phyloP scores from a whole-genome alignment of 2,113 vertebrate genomes.

The Siphamia tubifer region DNA sequence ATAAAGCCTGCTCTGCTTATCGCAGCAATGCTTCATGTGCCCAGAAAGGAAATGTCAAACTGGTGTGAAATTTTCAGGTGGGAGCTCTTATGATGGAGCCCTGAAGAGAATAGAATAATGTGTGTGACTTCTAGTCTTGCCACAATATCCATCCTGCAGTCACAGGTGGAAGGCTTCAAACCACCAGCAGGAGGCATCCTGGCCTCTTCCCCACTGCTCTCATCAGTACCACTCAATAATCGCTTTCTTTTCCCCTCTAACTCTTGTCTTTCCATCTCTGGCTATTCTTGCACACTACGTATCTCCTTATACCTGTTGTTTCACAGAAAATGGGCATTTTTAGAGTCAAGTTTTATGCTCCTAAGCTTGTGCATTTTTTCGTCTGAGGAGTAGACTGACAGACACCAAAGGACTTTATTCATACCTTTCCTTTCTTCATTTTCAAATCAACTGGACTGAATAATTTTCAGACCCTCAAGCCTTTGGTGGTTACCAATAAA shows the following conservation, averaged over 20 bases:
- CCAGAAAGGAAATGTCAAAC: conserved; percentile 30
- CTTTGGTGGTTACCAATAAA: conserved; percentile 8
- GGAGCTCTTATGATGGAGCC: conserved; percentile 5
- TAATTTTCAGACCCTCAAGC: neutral
- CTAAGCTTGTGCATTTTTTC: conserved; percentile 35
- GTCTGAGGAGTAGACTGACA: conserved; percentile 6
- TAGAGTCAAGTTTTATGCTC: conserved; percentile 36
- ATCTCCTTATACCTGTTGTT: neutral
- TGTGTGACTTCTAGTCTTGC: conserved; percentile 13
- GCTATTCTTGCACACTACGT: neutral
- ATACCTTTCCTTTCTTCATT: conserved; percentile 9
- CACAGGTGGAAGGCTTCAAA: conserved; percentile 11
- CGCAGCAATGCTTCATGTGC: conserved; percentile 10
- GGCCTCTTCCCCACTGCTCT: conserved; percentile 9
- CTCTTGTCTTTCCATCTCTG: neutral
- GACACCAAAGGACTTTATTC: conserved; percentile 7
- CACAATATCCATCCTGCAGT: conserved; percentile 1
- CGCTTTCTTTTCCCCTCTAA: neutral
- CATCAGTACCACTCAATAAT: neutral
- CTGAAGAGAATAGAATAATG: neutral
- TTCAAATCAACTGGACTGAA: conserved; percentile 30
- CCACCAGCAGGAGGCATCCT: conserved; percentile 64
- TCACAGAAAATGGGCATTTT: conserved; percentile 7
- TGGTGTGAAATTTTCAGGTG: conserved; percentile 21
- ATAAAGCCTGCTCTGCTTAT: conserved; percentile 27